Conservation (phyloP, 2,113 vertebrate genomes). For the Struthio camelus region DNA sequence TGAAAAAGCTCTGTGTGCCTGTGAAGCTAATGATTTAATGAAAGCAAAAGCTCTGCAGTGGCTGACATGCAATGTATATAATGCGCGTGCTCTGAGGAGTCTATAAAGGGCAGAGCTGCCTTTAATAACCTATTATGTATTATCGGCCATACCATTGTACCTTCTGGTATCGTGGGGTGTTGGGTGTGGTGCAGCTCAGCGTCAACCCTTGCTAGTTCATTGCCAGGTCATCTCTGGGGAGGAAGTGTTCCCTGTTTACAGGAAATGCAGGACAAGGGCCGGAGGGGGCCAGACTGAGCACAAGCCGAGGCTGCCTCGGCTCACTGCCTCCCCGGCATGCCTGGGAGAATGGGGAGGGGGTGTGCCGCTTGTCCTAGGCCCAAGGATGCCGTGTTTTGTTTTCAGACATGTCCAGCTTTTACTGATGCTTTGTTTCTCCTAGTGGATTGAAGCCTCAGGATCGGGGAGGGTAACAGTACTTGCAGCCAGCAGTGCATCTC, state of each 20-base stretch:
- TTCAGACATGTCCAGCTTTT: neutral
- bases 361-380: neutral
- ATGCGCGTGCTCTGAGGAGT: neutral
- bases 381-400: neutral
- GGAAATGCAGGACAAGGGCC: slow-evolving; percentile 89
- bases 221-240: slow-evolving; percentile 88
- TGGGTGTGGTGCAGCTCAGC: slow-evolving; percentile 78
- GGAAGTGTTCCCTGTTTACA: slow-evolving; percentile 92
- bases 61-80: neutral
- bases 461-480: neutral
- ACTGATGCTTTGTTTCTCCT: neutral
- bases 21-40: neutral
- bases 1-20: neutral
- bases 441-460: neutral
- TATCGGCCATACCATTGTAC: slow-evolving; percentile 59
- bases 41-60: neutral
- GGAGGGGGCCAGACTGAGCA: slow-evolving; percentile 3
- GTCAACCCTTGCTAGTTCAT: slow-evolving; percentile 79
- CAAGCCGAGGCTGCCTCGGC: neutral
- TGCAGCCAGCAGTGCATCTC: rapidly evolving
- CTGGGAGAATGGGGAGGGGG: neutral
- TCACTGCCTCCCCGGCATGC: neutral
- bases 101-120: slow-evolving; percentile 7
- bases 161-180: slow-evolving; percentile 22
- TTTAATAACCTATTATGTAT: slow-evolving; percentile 43